Evolutionary conservation across 2,113 vertebrate species (phyloP), one percentile per base, ranked within the genome.

Genomic region (Coregonus clupeaformis): DNA sequence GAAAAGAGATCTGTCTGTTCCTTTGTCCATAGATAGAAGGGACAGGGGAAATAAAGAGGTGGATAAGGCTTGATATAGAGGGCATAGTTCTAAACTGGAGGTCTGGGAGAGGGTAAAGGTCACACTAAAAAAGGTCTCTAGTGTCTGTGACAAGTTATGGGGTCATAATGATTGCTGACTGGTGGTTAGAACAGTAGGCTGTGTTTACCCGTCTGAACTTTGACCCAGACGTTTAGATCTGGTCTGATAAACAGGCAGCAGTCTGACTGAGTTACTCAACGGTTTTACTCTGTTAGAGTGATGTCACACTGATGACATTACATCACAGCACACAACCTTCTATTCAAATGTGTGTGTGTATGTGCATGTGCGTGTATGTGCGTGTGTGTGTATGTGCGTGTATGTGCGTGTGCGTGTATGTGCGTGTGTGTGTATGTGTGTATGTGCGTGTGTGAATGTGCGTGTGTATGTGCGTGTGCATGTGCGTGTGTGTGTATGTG

Each of bases 251-350:
- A 83, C 76, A 84, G 80, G 80, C 14, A 3, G 49, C 1, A 52
- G 36, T 42, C 32, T 9, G 47, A 49, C 78, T 74, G 55, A 32
- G 75, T 83, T 74, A 55, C 77, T 69, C 72, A 12, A 64, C 22
- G 0, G 13, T 77, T 73, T 30, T 80, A 89, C 88, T 87, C 16
- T 64, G 85, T 87, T 84, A 81, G 47, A 72, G 59, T 82, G 81
- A 87, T 80, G 81, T 87, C 86, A 86, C 78, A 78, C 72, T 82
- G 84, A 92, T 89, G 81, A 68, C 52, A 89, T 89, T 86, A 87
- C 60, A 79, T 14, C 52, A 47, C 72, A 76, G 66, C 52, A 82
- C 79, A 83, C 64, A 73, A 68, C 78, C 82, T 81, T 84, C 68
- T 73, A 87, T 88, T 86, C 73, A 81, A 82, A 65, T 20, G 16